These are phyloP conservation scores for Acanthococcus lagerstroemiae DNA, from an alignment of 2,888 invertebrate species.

Conservation along the genomic window DNA sequence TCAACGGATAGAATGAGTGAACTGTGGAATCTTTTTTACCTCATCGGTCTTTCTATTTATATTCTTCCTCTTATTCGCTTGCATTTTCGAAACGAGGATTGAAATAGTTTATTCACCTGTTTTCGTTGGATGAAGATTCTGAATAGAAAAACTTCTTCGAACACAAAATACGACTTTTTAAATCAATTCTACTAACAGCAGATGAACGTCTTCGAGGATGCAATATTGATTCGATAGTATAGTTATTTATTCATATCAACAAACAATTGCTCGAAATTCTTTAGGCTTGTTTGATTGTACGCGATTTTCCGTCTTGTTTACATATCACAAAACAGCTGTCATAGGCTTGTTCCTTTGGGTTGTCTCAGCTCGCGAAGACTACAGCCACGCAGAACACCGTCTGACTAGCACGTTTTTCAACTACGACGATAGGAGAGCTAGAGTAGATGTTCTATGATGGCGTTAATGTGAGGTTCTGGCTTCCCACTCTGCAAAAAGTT, in stretches of 20 bases:
- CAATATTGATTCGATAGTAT: neutral
- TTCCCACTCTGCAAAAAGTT: too few relatives aligned
- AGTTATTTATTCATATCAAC: neutral
- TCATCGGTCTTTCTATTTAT: neutral
- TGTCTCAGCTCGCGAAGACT: neutral
- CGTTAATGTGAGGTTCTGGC: too few relatives aligned
- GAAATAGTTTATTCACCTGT: neutral
- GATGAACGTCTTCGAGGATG: neutral
- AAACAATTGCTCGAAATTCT: neutral
- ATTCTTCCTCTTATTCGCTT: neutral
- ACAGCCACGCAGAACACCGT: neutral
- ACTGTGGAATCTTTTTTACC: neutral
- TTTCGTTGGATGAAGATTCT: neutral
- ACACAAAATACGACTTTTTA: neutral
- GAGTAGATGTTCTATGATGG: too few relatives aligned
- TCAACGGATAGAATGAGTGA: constrained; percentile 2
- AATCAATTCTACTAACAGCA: neutral
- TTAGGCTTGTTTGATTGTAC: neutral
- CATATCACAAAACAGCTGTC: neutral
- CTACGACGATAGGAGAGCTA: too few relatives aligned
- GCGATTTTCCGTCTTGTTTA: neutral
- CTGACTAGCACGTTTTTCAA: too few relatives aligned
- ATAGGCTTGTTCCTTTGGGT: neutral
- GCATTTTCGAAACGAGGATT: neutral
- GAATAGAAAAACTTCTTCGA: neutral